These are phyloP conservation scores for Geotrupes spiniger DNA, from an alignment of 2,888 invertebrate genomes.

Conservation along the genomic window DNA sequence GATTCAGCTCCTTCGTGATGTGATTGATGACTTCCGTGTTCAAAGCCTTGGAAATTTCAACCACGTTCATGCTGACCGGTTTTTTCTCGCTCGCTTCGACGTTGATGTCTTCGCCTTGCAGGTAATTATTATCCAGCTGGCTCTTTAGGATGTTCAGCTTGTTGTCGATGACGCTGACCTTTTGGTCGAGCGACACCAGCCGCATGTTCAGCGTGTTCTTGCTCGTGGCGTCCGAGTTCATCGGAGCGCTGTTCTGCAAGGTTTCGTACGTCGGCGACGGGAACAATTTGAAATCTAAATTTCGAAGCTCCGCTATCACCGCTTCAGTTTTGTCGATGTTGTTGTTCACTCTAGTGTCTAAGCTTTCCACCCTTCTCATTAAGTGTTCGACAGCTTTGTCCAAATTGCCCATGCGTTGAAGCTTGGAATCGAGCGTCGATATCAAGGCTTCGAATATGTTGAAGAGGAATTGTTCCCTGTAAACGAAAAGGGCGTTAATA, in stretches of 20 bases:
- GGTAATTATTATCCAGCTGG: slow-evolving; percentile 78
- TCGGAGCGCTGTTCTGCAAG: slow-evolving; percentile 13
- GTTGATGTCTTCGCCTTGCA: slow-evolving; percentile 75
- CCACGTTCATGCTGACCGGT: slow-evolving; percentile 77
- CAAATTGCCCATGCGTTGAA: slow-evolving; percentile 82
- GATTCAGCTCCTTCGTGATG: slow-evolving; percentile 77
- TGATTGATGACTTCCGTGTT: slow-evolving; percentile 78
- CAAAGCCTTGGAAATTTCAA: slow-evolving; percentile 80
- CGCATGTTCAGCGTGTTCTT: slow-evolving; percentile 61
- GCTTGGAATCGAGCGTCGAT: slow-evolving; percentile 81
- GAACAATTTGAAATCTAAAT: slow-evolving; percentile 72
- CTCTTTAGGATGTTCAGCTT: slow-evolving; percentile 76
- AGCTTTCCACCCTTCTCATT: slow-evolving; percentile 78
- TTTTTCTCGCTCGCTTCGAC: slow-evolving; percentile 86
- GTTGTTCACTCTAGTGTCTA: slow-evolving; percentile 78
- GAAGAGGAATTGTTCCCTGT: slow-evolving; percentile 83
- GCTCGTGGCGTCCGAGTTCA: slow-evolving; percentile 32
- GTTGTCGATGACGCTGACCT: slow-evolving; percentile 78
- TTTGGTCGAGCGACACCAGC: slow-evolving; percentile 73
- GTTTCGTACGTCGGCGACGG: slow-evolving; percentile 35
- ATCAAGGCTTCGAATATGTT: slow-evolving; percentile 89
- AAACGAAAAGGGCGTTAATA: slow-evolving; percentile 36
- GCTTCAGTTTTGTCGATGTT: slow-evolving; percentile 83
- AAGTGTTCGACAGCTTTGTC: slow-evolving; percentile 86
- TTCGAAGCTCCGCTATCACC: slow-evolving; percentile 73